A percentile compares a stretch with the other conserved stretches of the same genome.
Conservation (phyloP, 2,797 vertebrate genomes). For the Synanceia verrucosa region DNA sequence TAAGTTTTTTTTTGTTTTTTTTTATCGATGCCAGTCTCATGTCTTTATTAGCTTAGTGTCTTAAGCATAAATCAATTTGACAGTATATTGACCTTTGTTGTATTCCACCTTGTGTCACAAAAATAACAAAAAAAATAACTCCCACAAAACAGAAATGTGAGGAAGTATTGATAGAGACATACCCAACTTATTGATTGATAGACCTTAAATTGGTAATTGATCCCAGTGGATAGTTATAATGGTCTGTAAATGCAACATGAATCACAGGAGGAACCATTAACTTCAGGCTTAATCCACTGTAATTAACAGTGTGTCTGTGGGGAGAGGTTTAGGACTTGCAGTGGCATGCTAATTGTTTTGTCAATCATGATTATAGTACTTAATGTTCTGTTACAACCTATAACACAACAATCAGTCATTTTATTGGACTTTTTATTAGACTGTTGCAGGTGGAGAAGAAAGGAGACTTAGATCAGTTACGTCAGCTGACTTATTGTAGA, state of each 20-base stretch:
- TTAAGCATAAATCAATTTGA: neutral
- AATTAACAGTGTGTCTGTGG: slow-evolving; percentile 24
- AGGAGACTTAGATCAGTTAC: neutral
- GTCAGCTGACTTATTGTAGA: neutral
- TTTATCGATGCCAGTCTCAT: neutral
- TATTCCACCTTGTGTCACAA: neutral
- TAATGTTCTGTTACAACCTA: slow-evolving; percentile 6
- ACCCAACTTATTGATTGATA: neutral
- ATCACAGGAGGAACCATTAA: slow-evolving; percentile 10
- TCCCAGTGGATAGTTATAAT: neutral
- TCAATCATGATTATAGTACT: slow-evolving; percentile 11
- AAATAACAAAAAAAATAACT: neutral
- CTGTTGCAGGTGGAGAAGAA: neutral
- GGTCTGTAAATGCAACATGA: neutral
- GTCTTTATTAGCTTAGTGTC: neutral
- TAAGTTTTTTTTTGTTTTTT: neutral
- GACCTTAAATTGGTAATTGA: neutral
- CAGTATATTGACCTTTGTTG: neutral
- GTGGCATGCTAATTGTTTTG: slow-evolving; percentile 38
- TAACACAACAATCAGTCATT: neutral
- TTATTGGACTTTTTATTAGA: neutral
- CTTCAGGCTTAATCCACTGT: slow-evolving; percentile 10
- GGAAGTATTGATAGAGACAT: neutral
- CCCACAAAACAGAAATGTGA: neutral
- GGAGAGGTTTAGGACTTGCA: slow-evolving; percentile 23